Evolutionary conservation across 2,113 vertebrate species (phyloP).

Genomic region (Cheirogaleus medius): DNA sequence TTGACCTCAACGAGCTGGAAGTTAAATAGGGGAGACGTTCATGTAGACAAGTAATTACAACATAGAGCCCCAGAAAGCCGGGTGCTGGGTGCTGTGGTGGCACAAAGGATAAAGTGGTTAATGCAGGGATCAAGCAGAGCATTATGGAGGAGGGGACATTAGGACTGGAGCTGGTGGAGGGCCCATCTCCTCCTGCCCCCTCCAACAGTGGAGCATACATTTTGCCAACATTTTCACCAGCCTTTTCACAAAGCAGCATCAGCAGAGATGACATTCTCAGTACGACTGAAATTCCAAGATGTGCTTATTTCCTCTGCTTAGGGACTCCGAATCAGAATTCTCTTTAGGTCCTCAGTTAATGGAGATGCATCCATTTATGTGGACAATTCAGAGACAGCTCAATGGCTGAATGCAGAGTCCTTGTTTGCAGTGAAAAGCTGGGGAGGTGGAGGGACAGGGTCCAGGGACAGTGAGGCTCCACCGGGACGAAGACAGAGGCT

Average conservation of each 20-base stretch:
- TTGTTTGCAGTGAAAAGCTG: background rate
- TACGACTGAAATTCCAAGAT: background rate
- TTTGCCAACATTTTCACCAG: background rate
- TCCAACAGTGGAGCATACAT: background rate
- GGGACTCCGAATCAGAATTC: background rate
- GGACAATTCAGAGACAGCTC: background rate
- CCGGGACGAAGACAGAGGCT: background rate
- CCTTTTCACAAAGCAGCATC: background rate
- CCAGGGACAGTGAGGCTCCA: background rate
- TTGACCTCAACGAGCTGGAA: background rate
- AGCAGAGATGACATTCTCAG: background rate
- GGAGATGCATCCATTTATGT: background rate
- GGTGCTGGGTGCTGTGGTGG: background rate
- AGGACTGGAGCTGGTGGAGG: background rate
- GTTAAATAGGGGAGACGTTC: background rate
- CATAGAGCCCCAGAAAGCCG: background rate
- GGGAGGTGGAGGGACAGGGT: background rate
- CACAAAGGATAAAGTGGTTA: background rate
- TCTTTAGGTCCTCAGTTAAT: background rate
- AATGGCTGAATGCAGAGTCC: background rate
- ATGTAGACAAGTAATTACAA: background rate
- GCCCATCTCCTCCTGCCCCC: background rate
- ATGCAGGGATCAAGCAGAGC: background rate
- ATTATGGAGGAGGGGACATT: fast-evolving
- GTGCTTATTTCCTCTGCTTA: background rate